phyloP scores from a whole-genome alignment of 2,797 vertebrate genomes.

The Takifugu rubripes region DNA sequence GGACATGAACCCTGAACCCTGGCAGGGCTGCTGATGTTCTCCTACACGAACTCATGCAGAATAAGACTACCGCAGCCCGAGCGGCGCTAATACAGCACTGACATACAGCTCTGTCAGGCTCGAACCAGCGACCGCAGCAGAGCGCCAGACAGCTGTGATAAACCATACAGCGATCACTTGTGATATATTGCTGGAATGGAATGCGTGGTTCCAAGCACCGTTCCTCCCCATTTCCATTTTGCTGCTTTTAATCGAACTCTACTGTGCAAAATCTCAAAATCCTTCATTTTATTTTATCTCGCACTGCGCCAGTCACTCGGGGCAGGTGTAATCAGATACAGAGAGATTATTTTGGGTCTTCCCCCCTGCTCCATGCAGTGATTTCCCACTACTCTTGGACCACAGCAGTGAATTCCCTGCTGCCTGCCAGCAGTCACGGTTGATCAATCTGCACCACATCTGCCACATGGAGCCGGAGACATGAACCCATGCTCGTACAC shows the following conservation, averaged over 20 bases:
- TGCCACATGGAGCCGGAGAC: conserved; percentile 16
- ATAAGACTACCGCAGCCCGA: conserved; percentile 10
- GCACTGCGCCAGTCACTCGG: neutral
- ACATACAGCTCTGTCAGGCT: conserved; percentile 23
- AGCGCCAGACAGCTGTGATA: neutral
- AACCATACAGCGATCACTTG: neutral
- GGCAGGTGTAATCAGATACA: conserved; percentile 7
- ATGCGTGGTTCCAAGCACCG: too few species aligned
- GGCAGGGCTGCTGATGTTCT: conserved; percentile 24
- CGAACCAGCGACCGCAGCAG: neutral
- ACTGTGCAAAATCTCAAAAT: too few species aligned
- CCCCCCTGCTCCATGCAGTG: neutral
- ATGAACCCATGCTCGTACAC: neutral
- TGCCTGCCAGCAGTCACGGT: conserved; percentile 36
- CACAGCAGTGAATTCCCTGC: conserved; percentile 34
- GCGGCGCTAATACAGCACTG: conserved; percentile 12
- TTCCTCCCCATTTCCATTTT: too few species aligned
- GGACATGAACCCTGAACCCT: conserved; percentile 51
- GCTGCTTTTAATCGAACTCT: too few species aligned
- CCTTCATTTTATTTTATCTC: too few species aligned
- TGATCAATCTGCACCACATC: conserved; percentile 52
- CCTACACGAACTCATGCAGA: conserved; percentile 45
- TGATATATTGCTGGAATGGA: neutral
- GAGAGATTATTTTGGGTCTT: neutral
- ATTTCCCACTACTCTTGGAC: conserved; percentile 8